These are phyloP conservation scores for Graptemys geographica DNA, from an alignment of 2,797 vertebrate species.

Conservation along the genomic window DNA sequence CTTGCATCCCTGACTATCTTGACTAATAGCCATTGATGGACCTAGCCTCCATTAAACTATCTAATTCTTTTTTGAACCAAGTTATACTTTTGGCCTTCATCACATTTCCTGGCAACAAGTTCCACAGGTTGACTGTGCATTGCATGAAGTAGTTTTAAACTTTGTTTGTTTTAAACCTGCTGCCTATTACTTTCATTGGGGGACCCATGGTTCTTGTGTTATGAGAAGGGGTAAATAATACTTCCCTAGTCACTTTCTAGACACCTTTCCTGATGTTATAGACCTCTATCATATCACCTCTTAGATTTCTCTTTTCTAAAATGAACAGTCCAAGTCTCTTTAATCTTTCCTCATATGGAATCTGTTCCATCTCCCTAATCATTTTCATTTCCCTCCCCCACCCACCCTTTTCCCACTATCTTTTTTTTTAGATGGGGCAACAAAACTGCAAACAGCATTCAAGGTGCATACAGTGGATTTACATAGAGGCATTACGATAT, in stretches of 20 bases:
- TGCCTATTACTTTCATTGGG: not conserved
- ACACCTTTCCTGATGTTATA: not conserved
- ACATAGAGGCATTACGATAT: not conserved
- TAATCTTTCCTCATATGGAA: not conserved
- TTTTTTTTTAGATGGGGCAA: not conserved
- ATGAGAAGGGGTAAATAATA: not conserved
- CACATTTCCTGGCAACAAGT: too few species aligned
- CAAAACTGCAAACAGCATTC: not conserved
- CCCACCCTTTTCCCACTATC: not conserved
- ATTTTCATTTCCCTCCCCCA: not conserved
- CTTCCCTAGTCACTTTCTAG: not conserved
- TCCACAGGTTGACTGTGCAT: too few species aligned
- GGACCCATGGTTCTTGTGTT: not conserved
- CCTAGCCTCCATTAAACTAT: too few species aligned
- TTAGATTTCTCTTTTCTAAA: not conserved
- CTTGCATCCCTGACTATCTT: too few species aligned
- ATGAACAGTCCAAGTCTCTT: not conserved
- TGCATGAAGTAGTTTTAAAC: not conserved
- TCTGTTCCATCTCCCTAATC: not conserved
- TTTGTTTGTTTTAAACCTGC: not conserved
- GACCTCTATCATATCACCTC: not conserved
- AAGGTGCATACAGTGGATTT: not conserved
- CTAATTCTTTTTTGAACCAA: too few species aligned
- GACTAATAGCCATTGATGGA: too few species aligned
- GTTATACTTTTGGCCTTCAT: too few species aligned